These are phyloP conservation scores for Epinotia bilunana DNA, from an alignment of 2,888 invertebrate species.

Conservation along the genomic window DNA sequence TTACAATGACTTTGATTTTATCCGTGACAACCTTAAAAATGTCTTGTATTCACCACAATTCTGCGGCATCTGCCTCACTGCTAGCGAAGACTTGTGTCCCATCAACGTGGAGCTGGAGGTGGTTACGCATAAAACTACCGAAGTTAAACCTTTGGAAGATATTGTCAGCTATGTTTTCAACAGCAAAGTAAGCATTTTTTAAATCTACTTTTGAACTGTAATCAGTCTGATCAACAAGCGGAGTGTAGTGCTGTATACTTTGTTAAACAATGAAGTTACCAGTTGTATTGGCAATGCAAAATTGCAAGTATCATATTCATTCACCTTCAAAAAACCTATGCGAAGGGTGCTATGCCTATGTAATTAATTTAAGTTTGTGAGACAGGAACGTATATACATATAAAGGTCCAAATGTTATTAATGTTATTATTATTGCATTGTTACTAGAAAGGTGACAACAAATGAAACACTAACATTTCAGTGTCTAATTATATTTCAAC, in stretches of 20 bases:
- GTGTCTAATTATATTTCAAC: neutral
- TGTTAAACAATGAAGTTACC: too few species aligned
- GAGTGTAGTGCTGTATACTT: too few species aligned
- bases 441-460: neutral
- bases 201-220: neutral
- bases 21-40: slow-evolving; percentile 55
- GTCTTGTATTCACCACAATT: slow-evolving; percentile 54
- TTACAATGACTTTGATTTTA: slow-evolving; percentile 33
- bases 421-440: too few species aligned
- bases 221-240: too few species aligned
- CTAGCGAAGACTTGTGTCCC: slow-evolving; percentile 50
- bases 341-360: too few species aligned
- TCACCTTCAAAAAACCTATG: too few species aligned
- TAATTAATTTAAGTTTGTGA: too few species aligned
- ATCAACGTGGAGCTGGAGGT: slow-evolving; percentile 56
- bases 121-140: slow-evolving; percentile 50
- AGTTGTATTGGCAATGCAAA: too few species aligned
- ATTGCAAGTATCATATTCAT: too few species aligned
- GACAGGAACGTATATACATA: too few species aligned
- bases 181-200: slow-evolving; percentile 58
- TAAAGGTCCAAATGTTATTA: too few species aligned
- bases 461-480: neutral
- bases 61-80: slow-evolving; percentile 60
- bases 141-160: slow-evolving; percentile 56
- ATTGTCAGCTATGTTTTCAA: slow-evolving; percentile 60